phyloP scores from a whole-genome alignment of 2,888 invertebrate genomes.

The Gymnosoma rotundatum region DNA sequence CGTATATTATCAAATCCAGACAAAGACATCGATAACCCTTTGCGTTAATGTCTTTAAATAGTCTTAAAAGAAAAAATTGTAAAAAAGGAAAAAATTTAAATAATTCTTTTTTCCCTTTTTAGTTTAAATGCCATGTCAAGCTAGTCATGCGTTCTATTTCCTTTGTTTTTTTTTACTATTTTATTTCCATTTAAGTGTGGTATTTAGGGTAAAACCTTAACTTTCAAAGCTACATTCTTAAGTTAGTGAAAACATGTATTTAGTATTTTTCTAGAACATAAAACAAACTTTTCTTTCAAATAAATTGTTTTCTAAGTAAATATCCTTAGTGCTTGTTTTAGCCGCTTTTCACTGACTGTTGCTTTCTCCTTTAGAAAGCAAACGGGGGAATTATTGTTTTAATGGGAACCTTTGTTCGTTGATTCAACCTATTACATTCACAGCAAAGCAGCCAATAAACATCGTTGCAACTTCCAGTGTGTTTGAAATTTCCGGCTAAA shows the following conservation, averaged over 20 bases:
- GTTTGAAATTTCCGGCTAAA: slow-evolving; percentile 67
- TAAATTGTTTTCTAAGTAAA: slow-evolving; percentile 2
- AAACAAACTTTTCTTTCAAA: background rate
- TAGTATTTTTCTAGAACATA: background rate
- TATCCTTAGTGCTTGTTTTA: slow-evolving; percentile 2
- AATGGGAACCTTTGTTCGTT: slow-evolving; percentile 18
- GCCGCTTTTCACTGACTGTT: slow-evolving; percentile 53
- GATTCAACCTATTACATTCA: background rate
- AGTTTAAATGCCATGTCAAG: background rate
- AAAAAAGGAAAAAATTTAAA: background rate
- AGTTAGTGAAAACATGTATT: slow-evolving; percentile 4
- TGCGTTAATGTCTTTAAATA: no score
- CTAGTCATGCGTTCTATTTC: slow-evolving; percentile 40
- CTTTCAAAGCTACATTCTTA: slow-evolving; percentile 47
- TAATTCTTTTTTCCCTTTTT: no score
- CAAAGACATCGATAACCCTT: no score
- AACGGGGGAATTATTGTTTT: slow-evolving; percentile 42
- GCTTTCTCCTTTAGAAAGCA: slow-evolving; percentile 28
- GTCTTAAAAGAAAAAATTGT: no score
- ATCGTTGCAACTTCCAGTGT: slow-evolving; percentile 41
- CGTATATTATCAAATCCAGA: no score
- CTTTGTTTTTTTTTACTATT: background rate
- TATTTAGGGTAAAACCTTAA: slow-evolving; percentile 64
- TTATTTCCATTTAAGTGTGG: background rate
- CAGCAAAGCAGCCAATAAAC: background rate